Conservation (phyloP, 2,797 vertebrate species). For the Artibeus jamaicensis region DNA sequence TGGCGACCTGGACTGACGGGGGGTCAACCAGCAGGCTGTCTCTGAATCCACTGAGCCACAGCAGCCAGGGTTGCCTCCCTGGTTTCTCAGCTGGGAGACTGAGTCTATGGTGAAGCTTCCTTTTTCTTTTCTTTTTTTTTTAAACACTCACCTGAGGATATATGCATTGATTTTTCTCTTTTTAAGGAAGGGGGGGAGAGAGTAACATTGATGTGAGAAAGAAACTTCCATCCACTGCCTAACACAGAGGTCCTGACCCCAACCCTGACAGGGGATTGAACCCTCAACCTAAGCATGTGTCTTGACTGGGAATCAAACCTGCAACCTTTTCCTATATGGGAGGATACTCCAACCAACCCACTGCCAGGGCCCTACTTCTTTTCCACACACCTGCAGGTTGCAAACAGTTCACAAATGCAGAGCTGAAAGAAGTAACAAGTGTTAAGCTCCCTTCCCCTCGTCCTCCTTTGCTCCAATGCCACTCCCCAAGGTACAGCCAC, state of each 20-base stretch:
- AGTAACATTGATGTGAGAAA: too few species aligned
- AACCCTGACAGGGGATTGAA: not conserved
- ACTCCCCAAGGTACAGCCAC: not conserved
- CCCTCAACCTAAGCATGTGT: not conserved
- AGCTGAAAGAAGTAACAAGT: not conserved
- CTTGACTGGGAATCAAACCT: not conserved
- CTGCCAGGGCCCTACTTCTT: not conserved
- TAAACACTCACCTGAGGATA: not conserved
- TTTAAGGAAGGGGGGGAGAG: not conserved
- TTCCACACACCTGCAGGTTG: not conserved
- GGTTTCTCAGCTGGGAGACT: not conserved
- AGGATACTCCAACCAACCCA: not conserved
- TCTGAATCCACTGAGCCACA: too few species aligned
- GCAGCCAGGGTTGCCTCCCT: too few species aligned
- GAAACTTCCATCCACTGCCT: not conserved
- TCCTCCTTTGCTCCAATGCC: not conserved
- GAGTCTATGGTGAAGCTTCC: not conserved
- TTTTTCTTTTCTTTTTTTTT: not conserved
- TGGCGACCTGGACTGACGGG: too few species aligned
- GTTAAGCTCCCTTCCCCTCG: not conserved
- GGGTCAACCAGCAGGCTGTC: too few species aligned
- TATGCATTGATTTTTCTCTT: not conserved
- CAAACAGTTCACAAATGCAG: not conserved
- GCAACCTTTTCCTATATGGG: not conserved
- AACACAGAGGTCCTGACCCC: rapidly evolving